phyloP scores from a whole-genome alignment of 2,888 invertebrate genomes.

The Pasiphila rectangulata region DNA sequence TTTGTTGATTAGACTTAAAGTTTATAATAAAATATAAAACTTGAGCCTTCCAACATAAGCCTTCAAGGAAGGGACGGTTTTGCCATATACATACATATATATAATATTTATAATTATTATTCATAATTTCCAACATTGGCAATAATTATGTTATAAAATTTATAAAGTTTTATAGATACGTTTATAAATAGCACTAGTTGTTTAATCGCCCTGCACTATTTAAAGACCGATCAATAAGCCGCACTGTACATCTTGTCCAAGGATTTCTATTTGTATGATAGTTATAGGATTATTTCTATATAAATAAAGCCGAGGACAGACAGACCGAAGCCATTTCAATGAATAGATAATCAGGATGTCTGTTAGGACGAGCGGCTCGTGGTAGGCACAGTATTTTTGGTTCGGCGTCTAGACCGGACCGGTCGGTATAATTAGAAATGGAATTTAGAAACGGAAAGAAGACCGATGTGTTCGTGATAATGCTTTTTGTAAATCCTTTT shows the following conservation, averaged over 20 bases:
- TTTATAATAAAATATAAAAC: no score
- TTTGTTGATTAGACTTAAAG: no score
- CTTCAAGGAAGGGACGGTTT: no score
- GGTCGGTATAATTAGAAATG: slow-evolving; percentile 4
- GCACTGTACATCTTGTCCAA: background rate
- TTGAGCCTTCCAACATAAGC: no score
- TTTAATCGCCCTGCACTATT: slow-evolving; percentile 1
- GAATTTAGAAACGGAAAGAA: background rate
- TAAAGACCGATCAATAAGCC: background rate
- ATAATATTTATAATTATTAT: no score
- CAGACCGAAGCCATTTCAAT: slow-evolving; percentile 14
- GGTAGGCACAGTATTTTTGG: slow-evolving; percentile 28
- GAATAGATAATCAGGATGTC: slow-evolving; percentile 14
- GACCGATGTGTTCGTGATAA: no score
- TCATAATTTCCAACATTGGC: no score
- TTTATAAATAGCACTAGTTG: no score
- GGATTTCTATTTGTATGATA: slow-evolving; percentile 9
- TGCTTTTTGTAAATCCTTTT: no score
- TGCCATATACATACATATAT: no score
- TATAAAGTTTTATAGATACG: no score
- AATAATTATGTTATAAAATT: no score
- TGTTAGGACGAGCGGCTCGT: slow-evolving; percentile 25
- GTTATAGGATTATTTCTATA: slow-evolving; percentile 11
- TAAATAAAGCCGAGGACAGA: slow-evolving; percentile 2
- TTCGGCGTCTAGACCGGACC: slow-evolving; percentile 24